These are phyloP conservation scores for Sceloporus undulatus DNA, from an alignment of 2,113 vertebrate genomes.

Conservation along the genomic window DNA sequence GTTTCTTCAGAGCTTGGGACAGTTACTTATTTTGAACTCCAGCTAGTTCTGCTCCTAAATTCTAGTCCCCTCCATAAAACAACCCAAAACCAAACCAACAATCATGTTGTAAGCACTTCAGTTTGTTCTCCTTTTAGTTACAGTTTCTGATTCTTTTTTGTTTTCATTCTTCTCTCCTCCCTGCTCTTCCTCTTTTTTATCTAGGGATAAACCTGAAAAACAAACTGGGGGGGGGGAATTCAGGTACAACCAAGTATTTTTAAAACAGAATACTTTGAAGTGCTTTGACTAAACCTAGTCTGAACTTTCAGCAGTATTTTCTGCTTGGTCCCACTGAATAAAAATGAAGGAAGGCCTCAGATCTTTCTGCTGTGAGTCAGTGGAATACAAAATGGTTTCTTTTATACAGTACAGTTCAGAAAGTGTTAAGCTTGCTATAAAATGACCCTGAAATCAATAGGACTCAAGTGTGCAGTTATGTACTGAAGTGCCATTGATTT, in stretches of 20 bases:
- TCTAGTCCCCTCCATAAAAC: too few species aligned
- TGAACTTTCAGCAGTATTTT: neutral
- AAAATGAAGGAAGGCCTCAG: neutral
- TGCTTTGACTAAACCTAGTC: neutral
- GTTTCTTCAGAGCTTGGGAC: neutral
- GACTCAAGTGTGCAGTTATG: neutral
- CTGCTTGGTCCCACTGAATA: neutral
- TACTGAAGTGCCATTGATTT: neutral
- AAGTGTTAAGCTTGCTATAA: neutral
- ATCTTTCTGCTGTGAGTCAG: neutral
- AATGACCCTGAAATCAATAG: neutral
- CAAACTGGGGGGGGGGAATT: neutral
- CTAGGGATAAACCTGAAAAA: neutral
- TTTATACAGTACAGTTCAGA: neutral
- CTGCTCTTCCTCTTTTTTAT: neutral
- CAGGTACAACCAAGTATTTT: neutral
- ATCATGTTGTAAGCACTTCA: too few species aligned
- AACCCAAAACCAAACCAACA: too few species aligned
- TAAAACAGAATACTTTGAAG: neutral
- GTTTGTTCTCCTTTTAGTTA: neutral
- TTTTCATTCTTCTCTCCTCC: neutral
- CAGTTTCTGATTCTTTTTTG: neutral
- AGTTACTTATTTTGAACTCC: too few species aligned
- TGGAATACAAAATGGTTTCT: constrained; percentile 1
- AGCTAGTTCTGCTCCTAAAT: too few species aligned